Evolutionary conservation across 2,797 vertebrate genomes (phyloP), one percentile per base, ranked within the genome.

Genomic region (Chromobotia macracanthus): DNA sequence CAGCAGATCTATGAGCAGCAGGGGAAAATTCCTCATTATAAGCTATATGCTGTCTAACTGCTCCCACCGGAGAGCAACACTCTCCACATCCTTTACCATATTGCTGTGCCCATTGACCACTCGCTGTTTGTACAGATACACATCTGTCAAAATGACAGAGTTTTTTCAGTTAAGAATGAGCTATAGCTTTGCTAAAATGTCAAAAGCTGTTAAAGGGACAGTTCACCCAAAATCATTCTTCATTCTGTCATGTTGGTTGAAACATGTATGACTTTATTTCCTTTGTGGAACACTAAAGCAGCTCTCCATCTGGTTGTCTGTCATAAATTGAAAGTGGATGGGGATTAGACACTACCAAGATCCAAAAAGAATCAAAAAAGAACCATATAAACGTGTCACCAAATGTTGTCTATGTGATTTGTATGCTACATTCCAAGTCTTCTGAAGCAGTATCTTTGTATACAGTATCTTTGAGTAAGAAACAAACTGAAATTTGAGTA

Each of bases 1-100:
- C 25, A 76, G 78, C 51, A 63, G 79, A 81, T 85, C 85, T 84
- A 84, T 80, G 65, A 85, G 84, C 84, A 87, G 82, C 81, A 75
- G 73, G 85, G 82, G 72, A 58, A 84, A 85, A 84, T 86, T 84
- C 75, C 76, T 79, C 70, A 77, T 82, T 83, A 87, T 84, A 79
- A 84, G 79, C 63, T 75, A 51, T 65, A 72, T 66, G 28, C 70
- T 51, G 51, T 76, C 68, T 78, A 75, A 58, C 65, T 67, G 46
- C 77, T 75, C 64, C 81, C 46, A 72, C 80, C 80, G 80, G 75
- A 80, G 72, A 35, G 31, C 19, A 41, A 41, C 55, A 66, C 71
- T 82, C 83, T 76, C 73, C 41, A 78, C 77, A 75, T 84, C 3
- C 79, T 84, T 83, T 76, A 67, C 75, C 65, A 38, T 21, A 35